phyloP scores from a whole-genome alignment of 1,140 invertebrate species.

The Lordiphosa collinella region DNA sequence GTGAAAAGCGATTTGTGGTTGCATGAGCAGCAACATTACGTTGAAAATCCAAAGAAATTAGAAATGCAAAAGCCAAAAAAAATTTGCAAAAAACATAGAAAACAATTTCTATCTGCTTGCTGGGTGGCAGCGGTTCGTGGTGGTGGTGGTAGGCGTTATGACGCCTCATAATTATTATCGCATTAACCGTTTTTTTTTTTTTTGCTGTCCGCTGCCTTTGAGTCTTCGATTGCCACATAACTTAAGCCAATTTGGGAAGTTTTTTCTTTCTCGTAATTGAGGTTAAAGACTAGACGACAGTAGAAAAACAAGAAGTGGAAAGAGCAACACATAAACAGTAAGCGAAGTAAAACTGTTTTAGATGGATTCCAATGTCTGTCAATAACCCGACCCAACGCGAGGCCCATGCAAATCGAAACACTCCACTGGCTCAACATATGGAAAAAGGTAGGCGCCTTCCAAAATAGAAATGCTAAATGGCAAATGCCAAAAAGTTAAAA shows the following conservation, averaged over 20 bases:
- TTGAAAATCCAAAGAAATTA: constrained; percentile 24
- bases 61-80: constrained; percentile 6
- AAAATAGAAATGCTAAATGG: constrained; percentile 43
- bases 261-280: constrained; percentile 21
- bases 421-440: constrained; percentile 11
- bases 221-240: constrained; percentile 2
- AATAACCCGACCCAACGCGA: constrained; percentile 18
- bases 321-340: background rate
- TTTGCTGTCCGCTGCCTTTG: background rate
- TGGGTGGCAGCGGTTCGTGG: constrained; percentile 29
- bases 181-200: constrained; percentile 32
- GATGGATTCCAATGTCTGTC: constrained; percentile 17
- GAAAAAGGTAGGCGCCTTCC: background rate
- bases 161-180: constrained; percentile 38
- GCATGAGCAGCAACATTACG: constrained; percentile 1
- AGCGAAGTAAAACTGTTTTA: background rate
- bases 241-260: constrained; percentile 38
- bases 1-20: background rate
- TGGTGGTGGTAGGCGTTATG: constrained; percentile 10
- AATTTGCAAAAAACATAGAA: constrained; percentile 13
- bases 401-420: constrained; percentile 22
- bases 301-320: background rate
- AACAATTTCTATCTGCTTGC: background rate
- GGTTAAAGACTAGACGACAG: constrained; percentile 23
- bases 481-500: constrained; percentile 30